Percentiles rank a stretch among this genome's conserved stretches.
Evolutionary conservation across 2,888 invertebrate species (phyloP).

Genomic region (Habroteleia sp.): DNA sequence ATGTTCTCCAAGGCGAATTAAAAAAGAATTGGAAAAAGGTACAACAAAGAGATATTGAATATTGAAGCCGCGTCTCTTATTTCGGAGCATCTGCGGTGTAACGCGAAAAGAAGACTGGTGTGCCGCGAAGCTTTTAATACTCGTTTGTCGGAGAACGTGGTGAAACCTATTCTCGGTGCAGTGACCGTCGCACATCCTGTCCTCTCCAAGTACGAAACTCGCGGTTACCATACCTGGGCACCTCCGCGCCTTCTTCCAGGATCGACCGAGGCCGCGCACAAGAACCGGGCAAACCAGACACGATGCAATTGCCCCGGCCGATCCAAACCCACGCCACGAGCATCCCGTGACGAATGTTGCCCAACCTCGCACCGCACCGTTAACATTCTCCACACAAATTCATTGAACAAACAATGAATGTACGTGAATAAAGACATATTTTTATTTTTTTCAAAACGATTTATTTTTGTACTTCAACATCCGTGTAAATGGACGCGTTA

Average conservation of each 20-base stretch:
- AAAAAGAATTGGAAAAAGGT: background rate
- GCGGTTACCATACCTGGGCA: conserved; percentile 74
- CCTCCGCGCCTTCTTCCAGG: conserved; percentile 59
- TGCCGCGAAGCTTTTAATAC: conserved; percentile 57
- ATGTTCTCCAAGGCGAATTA: no score
- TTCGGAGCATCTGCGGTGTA: conserved; percentile 36
- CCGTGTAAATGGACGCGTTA: no score
- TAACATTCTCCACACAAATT: conserved; percentile 4
- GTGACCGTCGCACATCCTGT: conserved; percentile 74
- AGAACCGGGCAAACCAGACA: conserved; percentile 79
- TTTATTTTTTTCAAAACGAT: no score
- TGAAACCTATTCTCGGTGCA: conserved; percentile 68
- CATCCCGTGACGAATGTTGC: conserved; percentile 19
- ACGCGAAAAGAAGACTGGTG: conserved; percentile 19
- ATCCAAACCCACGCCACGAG: conserved; percentile 60
- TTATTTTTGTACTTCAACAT: no score
- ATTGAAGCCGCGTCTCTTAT: conserved; percentile 56
- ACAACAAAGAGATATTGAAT: conserved; percentile 18
- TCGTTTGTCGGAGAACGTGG: conserved; percentile 53
- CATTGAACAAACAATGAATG: conserved; percentile 1
- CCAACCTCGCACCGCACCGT: conserved; percentile 36
- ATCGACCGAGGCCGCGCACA: conserved; percentile 71
- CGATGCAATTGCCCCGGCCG: conserved; percentile 41
- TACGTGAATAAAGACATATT: no score
- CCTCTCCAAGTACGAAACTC: conserved; percentile 75